Evolutionary conservation across 2,888 invertebrate species (phyloP), one percentile per base, ranked within the genome.

Genomic region (Mylabris sibirica): DNA sequence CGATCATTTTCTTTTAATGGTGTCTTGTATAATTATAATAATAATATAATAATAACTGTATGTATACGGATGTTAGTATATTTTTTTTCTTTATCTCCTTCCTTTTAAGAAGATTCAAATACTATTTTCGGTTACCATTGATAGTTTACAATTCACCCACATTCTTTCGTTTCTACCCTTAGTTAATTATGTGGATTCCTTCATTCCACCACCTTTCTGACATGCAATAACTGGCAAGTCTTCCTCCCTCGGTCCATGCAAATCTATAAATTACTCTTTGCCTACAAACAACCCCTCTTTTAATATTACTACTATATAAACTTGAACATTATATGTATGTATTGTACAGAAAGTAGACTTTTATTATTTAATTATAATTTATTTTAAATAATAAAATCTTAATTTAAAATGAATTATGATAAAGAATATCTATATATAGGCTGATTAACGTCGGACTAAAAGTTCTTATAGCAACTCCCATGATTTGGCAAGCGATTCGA

Each of bases 131-230:
- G 74, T 30, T 30, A 30, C 30, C 30, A 72, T 66, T 74, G 73
- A 76, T 77, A 75, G 74, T 77, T 77, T 72, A 75, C 74, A 76
- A 77, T 78, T 77, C 77, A 78, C 75, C 75, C 75, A 75, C 76
- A 75, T 75, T 76, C 73, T 69, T 68, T 68, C 74, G 69, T 73
- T 70, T 67, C 72, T 68, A 69, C 72, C 75, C 72, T 73, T 72
- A 77, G 78, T 79, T 79, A 79, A 78, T 78, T 79, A 79, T 76
- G 74, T 72, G 77, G 73, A 78, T 78, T 79, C 79, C 78, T 78
- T 73, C 78, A 77, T 79, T 78, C 78, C 72, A 78, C 77, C 75
- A 74, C 74, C 75, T 78, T 57, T 77, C 77, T 78, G 76, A 72
- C 76, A 75, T 76, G 73, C 74, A 76, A 76, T 76, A 76, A 74